A percentile compares a stretch with the other conserved stretches of the same genome.
Evolutionary conservation across 2,888 invertebrate species (phyloP).

Genomic region (Caenorhabditis plicata): DNA sequence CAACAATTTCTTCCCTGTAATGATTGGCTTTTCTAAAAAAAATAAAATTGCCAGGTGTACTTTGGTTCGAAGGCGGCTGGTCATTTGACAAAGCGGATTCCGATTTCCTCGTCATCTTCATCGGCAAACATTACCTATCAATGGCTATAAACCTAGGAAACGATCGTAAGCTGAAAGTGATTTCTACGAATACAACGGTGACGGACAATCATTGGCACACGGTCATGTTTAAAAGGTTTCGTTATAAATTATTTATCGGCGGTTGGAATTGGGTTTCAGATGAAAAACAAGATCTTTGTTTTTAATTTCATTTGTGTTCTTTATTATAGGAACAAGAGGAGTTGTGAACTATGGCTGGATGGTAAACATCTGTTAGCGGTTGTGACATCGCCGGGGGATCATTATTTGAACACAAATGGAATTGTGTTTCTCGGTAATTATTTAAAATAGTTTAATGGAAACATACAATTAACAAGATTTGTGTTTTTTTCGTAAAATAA

Average conservation of each 20-base stretch:
- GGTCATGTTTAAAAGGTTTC: constrained; percentile 36
- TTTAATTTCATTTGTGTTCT: not conserved
- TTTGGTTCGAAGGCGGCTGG: constrained; percentile 42
- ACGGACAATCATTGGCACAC: constrained; percentile 44
- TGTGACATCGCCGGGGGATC: constrained; percentile 43
- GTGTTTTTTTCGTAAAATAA: too few species aligned
- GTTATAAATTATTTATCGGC: not conserved
- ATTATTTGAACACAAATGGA: constrained; percentile 43
- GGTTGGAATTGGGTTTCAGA: not conserved
- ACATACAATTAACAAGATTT: too few species aligned
- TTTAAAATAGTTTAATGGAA: too few species aligned
- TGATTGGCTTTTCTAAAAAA: not conserved
- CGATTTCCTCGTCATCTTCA: constrained; percentile 36
- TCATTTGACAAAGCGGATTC: constrained; percentile 18
- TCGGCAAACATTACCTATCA: constrained; percentile 34
- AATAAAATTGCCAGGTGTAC: constrained; percentile 16
- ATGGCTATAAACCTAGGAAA: constrained; percentile 45
- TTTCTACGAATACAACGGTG: constrained; percentile 33
- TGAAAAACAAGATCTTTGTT: not conserved
- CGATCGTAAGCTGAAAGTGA: constrained; percentile 37
- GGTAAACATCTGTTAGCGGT: constrained; percentile 33
- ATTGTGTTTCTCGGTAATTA: constrained; percentile 35
- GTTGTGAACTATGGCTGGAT: constrained; percentile 35
- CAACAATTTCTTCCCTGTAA: constrained; percentile 8
- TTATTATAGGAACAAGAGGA: constrained; percentile 34